Base-by-base conservation (phyloP, 2,113 vertebrate species). In the Microcebus murinus region DNA sequence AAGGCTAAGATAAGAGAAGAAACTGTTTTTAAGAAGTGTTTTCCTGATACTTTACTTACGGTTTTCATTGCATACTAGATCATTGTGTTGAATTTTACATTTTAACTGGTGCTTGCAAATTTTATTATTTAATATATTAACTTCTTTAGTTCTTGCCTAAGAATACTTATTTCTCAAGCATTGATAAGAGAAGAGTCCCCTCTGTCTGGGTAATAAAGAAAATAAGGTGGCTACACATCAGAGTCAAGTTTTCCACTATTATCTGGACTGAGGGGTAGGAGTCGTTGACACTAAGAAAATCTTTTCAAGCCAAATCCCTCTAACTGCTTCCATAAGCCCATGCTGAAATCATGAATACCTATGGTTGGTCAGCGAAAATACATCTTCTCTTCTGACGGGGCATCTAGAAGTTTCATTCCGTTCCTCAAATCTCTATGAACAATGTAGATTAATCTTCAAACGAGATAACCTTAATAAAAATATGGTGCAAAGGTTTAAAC, bases 11-110 rank as follows among this genome's bases (percentile, higher is more conserved):
- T 7, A 50, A 80, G 61, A 57, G 45, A 95, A 88, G 73, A 90
- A 88, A 61, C 12, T 71, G 4, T 76, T 85, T 93, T 48, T 36
- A 14, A 83, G 52, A 95, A 86, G 0, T 17, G 34, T 48, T 39
- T 93, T 95, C 89, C n/a, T 55, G 15, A 77, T 57, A 39, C 31
- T 57, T 94, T 71, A 71, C 94, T 81, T 63, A 52, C 73, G 15
- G 42, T 63, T 89, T 83, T 83, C 42, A 82, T 45, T 76, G 76
- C 34, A 68, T 71, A 34, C 5, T 55, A 74, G 80, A 81, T 81
- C 74, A 90, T 92, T 96, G 81, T 81, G 29, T 55, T 57, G n/a
- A 63, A 76, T 23, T 73, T 77, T 63, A 63, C 6, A 20, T 76
- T 91, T 82, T 77, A 63, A 85, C 23, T 55, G 70, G 57, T 15